phyloP scores from a whole-genome alignment of 2,888 invertebrate genomes.

The Didymodactylos carnosus region DNA sequence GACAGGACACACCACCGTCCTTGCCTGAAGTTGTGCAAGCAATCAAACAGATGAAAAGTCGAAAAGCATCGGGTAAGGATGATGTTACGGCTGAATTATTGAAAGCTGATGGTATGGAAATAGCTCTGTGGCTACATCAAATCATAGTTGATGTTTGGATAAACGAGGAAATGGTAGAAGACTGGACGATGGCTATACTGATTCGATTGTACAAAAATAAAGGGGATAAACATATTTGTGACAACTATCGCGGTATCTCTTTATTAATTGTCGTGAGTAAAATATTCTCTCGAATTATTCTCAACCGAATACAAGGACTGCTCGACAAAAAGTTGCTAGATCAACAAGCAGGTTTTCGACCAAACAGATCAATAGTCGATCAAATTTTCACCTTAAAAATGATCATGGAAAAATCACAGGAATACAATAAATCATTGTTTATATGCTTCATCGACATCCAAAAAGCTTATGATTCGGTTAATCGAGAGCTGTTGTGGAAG shows the following conservation, averaged over 20 bases:
- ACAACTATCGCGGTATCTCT: too few species aligned
- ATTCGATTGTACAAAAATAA: not conserved
- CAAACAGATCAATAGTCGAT: too few species aligned
- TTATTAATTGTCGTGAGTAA: too few species aligned
- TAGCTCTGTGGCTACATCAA: not conserved
- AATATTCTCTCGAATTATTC: too few species aligned
- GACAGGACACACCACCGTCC: not conserved
- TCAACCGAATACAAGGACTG: too few species aligned
- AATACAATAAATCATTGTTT: too few species aligned
- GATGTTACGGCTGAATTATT: not conserved
- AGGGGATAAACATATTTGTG: too few species aligned
- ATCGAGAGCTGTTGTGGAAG: not conserved
- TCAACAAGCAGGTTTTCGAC: too few species aligned
- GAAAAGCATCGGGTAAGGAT: not conserved
- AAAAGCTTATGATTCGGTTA: not conserved
- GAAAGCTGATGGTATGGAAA: not conserved
- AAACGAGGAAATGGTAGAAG: not conserved
- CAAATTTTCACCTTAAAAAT: too few species aligned
- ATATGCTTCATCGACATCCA: not conserved
- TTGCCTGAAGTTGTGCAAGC: not conserved
- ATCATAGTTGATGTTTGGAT: not conserved
- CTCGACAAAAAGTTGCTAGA: too few species aligned
- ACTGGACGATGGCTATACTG: not conserved
- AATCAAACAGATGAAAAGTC: not conserved
- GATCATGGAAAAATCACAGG: too few species aligned